A percentile compares a stretch with the other conserved stretches of the same genome.
These are phyloP conservation scores for Arctopsyche grandis DNA, from an alignment of 1,140 invertebrate species.

Conservation along the genomic window DNA sequence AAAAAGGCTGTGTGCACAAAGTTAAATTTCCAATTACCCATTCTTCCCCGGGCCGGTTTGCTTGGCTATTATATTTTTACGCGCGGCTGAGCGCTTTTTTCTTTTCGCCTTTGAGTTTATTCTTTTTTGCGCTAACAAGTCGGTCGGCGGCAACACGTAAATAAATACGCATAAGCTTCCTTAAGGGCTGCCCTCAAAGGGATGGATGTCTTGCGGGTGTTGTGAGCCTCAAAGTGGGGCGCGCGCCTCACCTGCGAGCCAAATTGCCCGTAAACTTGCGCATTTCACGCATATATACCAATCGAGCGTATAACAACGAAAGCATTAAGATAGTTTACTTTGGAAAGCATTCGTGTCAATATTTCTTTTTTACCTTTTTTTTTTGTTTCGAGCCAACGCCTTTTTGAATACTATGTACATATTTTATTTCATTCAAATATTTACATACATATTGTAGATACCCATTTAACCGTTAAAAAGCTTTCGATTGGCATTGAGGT, in stretches of 20 bases:
- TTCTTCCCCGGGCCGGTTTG: constrained; percentile 47
- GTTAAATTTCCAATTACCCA: constrained; percentile 55
- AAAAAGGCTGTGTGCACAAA: constrained; percentile 41
- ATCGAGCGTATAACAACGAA: not conserved
- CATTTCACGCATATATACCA: not conserved
- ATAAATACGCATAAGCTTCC: constrained; percentile 53
- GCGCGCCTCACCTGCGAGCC: not conserved
- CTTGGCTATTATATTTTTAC: constrained; percentile 55
- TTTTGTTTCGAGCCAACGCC: too few species aligned
- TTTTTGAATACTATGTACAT: too few species aligned
- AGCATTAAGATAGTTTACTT: not conserved
- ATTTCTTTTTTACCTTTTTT: too few species aligned
- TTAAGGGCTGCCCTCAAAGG: constrained; percentile 31
- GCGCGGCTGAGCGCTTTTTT: constrained; percentile 50
- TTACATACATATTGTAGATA: too few species aligned
- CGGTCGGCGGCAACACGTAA: constrained; percentile 47
- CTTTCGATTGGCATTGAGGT: not conserved
- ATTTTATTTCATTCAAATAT: too few species aligned
- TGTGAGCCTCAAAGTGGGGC: not conserved
- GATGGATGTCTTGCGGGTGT: not conserved
- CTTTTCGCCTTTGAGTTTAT: constrained; percentile 45
- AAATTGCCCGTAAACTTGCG: constrained; percentile 15
- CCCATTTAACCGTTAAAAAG: not conserved
- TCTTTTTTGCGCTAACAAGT: constrained; percentile 50
- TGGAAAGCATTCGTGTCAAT: not conserved